Evolutionary conservation across 2,113 vertebrate species (phyloP).

Genomic region (Daphoenositta chrysoptera): DNA sequence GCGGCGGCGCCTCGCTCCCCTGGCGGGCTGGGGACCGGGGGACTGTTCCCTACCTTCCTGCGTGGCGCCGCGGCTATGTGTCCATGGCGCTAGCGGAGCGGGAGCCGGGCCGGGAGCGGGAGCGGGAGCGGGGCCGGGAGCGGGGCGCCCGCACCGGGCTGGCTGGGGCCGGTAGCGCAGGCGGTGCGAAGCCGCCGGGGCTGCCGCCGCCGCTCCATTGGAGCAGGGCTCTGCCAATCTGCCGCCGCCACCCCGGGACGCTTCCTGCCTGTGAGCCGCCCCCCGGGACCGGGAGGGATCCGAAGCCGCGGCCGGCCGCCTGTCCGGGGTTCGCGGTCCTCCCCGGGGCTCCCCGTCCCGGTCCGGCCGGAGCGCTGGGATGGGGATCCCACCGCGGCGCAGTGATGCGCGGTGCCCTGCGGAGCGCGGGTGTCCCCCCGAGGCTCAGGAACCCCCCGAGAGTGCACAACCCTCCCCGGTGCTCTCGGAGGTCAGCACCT

Average conservation of each 20-base stretch:
- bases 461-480: too few relatives aligned
- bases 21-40: too few relatives aligned
- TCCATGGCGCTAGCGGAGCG: slow-evolving; percentile 24
- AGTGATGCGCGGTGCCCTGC: not conserved
- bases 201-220: slow-evolving; percentile 34
- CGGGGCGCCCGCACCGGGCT: slow-evolving; percentile 6
- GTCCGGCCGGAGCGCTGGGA: not conserved
- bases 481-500: not conserved
- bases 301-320: fast-evolving
- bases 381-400: not conserved
- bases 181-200: slow-evolving; percentile 23
- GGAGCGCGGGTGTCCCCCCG: fast-evolving
- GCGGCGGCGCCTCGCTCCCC: not conserved
- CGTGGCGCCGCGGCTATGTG: not conserved
- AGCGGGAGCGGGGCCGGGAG: not conserved
- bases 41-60: slow-evolving; percentile 22
- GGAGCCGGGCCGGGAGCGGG: not conserved
- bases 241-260: slow-evolving; percentile 3
- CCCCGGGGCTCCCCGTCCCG: fast-evolving
- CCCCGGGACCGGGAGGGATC: not conserved
- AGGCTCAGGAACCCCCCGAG: not conserved
- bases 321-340: not conserved
- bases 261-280: slow-evolving; percentile 33
- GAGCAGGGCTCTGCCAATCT: slow-evolving; percentile 54
- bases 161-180: slow-evolving; percentile 3